Evolutionary conservation across 2,113 vertebrate species (phyloP).

Genomic region (Cheirogaleus medius): DNA sequence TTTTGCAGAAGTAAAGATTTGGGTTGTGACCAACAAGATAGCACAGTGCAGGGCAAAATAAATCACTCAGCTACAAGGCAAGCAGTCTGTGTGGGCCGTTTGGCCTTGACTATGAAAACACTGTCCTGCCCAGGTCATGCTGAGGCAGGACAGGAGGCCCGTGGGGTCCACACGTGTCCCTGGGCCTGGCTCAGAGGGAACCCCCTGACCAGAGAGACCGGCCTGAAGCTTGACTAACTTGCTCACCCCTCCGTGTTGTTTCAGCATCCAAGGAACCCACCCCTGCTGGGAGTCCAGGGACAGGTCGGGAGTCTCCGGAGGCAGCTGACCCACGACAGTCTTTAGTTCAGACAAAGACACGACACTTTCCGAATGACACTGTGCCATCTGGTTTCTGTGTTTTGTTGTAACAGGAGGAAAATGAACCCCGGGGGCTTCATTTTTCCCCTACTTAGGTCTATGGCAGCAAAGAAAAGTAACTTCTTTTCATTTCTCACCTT

Average conservation of each 20-base stretch:
- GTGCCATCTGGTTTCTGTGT: conserved; percentile 69
- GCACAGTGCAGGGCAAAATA: background rate
- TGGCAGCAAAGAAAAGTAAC: background rate
- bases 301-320: background rate
- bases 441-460: background rate
- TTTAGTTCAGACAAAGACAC: conserved; percentile 63
- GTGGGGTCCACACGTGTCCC: background rate
- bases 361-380: background rate
- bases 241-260: conserved; percentile 67
- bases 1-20: background rate
- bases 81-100: background rate
- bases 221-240: conserved; percentile 46
- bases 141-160: background rate
- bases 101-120: background rate
- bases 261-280: conserved; percentile 66
- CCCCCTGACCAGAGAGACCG: background rate
- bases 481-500: background rate
- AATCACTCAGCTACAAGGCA: background rate
- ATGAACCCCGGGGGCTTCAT: background rate
- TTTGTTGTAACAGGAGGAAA: conserved; percentile 70
- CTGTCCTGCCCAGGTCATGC: fast-evolving
- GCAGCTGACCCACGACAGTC: conserved; percentile 7
- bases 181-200: background rate
- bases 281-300: conserved; percentile 49
- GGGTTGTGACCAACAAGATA: background rate